Percentiles rank a stretch among this genome's conserved stretches.
These are phyloP conservation scores for Sylvilagus bachmani DNA, from an alignment of 2,113 vertebrate species.

Conservation along the genomic window DNA sequence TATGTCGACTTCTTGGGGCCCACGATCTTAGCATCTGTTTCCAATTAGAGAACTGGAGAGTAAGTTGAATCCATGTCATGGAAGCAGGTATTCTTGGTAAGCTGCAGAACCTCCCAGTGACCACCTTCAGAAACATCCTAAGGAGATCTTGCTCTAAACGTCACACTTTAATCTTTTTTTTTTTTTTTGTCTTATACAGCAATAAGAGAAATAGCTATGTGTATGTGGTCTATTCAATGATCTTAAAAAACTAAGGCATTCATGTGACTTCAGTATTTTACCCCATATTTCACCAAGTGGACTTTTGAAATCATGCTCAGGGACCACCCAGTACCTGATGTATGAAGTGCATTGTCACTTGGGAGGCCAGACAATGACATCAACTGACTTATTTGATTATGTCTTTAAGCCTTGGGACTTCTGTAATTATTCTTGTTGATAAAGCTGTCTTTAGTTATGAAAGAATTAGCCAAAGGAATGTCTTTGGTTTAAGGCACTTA, in stretches of 20 bases:
- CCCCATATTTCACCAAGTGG: neutral
- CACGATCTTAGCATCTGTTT: neutral
- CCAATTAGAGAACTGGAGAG: neutral
- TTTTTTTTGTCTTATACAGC: neutral
- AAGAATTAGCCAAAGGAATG: conserved; percentile 13
- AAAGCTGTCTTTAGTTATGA: conserved; percentile 27
- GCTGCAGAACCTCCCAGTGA: neutral
- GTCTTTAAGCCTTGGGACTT: neutral
- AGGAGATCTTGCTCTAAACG: neutral
- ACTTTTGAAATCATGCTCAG: neutral
- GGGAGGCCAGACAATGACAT: neutral
- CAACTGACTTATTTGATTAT: neutral
- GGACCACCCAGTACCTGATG: neutral
- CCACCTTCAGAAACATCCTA: neutral
- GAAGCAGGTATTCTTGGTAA: neutral
- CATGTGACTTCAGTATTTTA: neutral
- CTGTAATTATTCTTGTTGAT: conserved; percentile 29
- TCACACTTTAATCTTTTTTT: neutral
- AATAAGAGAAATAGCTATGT: neutral
- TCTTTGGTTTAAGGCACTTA: neutral
- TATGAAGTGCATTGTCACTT: neutral
- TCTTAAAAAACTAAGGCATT: neutral
- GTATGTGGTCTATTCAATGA: neutral
- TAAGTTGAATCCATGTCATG: neutral
- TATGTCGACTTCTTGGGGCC: neutral